Conservation (phyloP, 2,888 invertebrate genomes). For the Xanthia icteritia region DNA sequence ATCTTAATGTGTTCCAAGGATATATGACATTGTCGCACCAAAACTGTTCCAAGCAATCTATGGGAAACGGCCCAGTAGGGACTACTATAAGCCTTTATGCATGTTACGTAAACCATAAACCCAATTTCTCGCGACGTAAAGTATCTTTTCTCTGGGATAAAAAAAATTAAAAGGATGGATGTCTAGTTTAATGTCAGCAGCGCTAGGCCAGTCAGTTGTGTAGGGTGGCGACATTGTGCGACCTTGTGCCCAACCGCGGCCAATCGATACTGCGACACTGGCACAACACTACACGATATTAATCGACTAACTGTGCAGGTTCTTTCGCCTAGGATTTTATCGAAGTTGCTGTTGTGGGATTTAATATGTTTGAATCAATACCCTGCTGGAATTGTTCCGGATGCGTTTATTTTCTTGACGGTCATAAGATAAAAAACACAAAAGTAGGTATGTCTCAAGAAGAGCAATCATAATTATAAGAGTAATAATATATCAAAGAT, state of each 20-base stretch:
- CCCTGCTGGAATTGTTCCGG: not conserved
- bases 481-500: not conserved
- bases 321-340: constrained; percentile 25
- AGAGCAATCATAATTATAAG: not conserved
- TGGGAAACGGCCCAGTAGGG: constrained; percentile 33
- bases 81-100: constrained; percentile 23
- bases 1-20: constrained; percentile 17
- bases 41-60: constrained; percentile 22
- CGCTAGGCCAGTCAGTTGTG: constrained; percentile 52
- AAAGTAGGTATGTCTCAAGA: not conserved
- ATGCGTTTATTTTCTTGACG: not conserved
- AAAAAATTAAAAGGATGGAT: constrained; percentile 28
- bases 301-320: constrained; percentile 39
- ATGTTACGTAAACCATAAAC: constrained; percentile 45
- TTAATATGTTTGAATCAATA: not conserved
- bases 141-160: constrained; percentile 5
- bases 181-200: constrained; percentile 33
- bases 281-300: constrained; percentile 57
- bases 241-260: constrained; percentile 77
- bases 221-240: constrained; percentile 71
- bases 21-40: constrained; percentile 8
- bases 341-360: not conserved
- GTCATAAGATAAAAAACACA: not conserved
- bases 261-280: constrained; percentile 81
- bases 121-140: constrained; percentile 24